A percentile compares a stretch with the other conserved stretches of the same genome.
Evolutionary conservation across 2,888 invertebrate genomes (phyloP).

Genomic region (Gastracanthus pulcherrimus): DNA sequence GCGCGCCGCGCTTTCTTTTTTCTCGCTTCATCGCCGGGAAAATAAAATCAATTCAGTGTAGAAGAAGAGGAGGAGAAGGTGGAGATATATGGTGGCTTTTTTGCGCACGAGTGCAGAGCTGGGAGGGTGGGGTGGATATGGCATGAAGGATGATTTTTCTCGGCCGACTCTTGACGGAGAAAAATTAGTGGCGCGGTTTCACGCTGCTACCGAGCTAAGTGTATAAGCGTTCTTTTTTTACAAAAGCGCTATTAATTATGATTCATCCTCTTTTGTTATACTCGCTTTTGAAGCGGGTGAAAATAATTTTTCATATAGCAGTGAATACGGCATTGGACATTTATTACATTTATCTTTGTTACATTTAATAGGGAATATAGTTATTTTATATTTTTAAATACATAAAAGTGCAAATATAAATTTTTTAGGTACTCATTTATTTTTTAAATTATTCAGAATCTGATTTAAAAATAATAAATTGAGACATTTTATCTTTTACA

Average conservation of each 20-base stretch:
- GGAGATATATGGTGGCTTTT: conserved; percentile 1
- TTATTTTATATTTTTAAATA: background rate
- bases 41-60: conserved; percentile 45
- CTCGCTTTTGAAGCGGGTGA: background rate
- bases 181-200: too few species aligned
- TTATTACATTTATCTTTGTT: background rate
- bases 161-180: conserved; percentile 21
- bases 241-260: conserved; percentile 25
- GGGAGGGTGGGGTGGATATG: background rate
- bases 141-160: conserved; percentile 42
- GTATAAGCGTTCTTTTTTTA: background rate
- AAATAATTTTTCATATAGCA: background rate
- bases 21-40: background rate
- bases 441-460: background rate
- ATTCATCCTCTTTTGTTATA: background rate
- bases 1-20: conserved; percentile 20
- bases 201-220: background rate
- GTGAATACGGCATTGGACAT: background rate
- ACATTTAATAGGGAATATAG: background rate
- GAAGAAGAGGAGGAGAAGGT: background rate
- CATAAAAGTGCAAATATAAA: background rate
- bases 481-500: too few species aligned
- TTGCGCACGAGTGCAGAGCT: too few species aligned
- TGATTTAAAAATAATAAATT: too few species aligned
- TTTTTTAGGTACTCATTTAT: background rate